phyloP scores from a whole-genome alignment of 2,113 vertebrate species.

The Heterochromis multidens region DNA sequence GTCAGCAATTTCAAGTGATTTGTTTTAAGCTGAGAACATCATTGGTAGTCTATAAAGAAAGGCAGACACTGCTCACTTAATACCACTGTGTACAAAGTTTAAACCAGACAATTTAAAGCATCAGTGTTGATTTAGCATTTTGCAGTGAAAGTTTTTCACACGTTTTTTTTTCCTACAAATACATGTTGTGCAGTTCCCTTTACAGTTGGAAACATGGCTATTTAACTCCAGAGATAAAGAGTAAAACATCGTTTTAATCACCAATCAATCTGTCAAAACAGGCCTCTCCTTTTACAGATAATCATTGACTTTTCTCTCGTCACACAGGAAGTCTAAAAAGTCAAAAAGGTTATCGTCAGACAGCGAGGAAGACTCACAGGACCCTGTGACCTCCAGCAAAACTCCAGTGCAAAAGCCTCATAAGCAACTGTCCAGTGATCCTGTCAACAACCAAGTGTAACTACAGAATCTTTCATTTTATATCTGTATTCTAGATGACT shows the following conservation, averaged over 20 bases:
- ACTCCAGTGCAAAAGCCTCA: background rate
- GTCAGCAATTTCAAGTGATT: background rate
- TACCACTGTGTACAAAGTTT: background rate
- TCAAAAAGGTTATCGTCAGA: conserved; percentile 12
- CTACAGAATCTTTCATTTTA: background rate
- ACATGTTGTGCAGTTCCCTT: background rate
- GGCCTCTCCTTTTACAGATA: background rate
- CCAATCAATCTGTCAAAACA: background rate
- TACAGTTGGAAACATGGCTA: background rate
- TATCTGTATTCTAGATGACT: background rate
- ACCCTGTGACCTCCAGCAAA: background rate
- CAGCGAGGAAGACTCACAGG: conserved; percentile 30
- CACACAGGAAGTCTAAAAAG: background rate
- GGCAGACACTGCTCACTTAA: background rate
- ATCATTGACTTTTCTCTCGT: background rate
- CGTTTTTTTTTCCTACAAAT: background rate
- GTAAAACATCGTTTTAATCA: background rate
- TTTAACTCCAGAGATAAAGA: background rate
- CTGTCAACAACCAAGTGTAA: background rate
- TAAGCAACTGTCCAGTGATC: background rate
- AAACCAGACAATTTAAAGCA: background rate
- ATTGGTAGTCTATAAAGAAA: background rate
- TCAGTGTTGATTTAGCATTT: background rate
- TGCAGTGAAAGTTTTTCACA: background rate
- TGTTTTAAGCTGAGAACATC: background rate